Evolutionary conservation across 2,113 vertebrate genomes (phyloP).

Genomic region (Hucho hucho): DNA sequence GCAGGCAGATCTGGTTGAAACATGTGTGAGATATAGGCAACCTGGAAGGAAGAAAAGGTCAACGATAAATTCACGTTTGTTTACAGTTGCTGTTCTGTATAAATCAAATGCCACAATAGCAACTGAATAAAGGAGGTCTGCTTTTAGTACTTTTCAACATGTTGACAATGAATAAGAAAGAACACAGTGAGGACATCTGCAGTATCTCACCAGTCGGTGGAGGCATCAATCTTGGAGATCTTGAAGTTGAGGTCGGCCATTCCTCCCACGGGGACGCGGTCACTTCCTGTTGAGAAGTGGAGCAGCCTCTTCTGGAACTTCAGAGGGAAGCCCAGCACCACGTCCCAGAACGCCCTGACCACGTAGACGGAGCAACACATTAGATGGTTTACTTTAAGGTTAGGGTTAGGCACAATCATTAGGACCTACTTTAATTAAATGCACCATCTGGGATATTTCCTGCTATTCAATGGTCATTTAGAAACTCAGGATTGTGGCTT

Average conservation of each 20-base stretch:
- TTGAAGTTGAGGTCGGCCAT: constrained; percentile 96
- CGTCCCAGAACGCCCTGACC: constrained; percentile 91
- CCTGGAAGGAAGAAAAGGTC: constrained; percentile 67
- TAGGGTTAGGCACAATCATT: no score
- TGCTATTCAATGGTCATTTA: no score
- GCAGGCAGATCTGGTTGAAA: constrained; percentile 97
- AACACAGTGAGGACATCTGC: background rate
- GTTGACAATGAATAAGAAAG: background rate
- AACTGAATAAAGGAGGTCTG: background rate
- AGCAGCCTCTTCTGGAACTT: constrained; percentile 96
- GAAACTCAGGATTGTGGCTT: no score
- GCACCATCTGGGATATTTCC: no score
- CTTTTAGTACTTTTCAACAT: background rate
- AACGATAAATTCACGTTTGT: background rate
- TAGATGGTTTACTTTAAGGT: no score
- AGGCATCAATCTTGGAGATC: constrained; percentile 91
- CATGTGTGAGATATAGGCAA: constrained; percentile 97
- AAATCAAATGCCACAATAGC: background rate
- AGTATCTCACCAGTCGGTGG: constrained; percentile 85
- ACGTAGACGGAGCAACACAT: background rate
- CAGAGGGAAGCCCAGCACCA: constrained; percentile 87
- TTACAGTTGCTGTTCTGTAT: background rate
- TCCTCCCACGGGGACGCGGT: constrained; percentile 93
- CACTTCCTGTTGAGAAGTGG: constrained; percentile 95
- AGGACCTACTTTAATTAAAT: no score